These are phyloP conservation scores for Prosopocoilus inquinatus DNA, from an alignment of 2,888 invertebrate species.

Conservation along the genomic window DNA sequence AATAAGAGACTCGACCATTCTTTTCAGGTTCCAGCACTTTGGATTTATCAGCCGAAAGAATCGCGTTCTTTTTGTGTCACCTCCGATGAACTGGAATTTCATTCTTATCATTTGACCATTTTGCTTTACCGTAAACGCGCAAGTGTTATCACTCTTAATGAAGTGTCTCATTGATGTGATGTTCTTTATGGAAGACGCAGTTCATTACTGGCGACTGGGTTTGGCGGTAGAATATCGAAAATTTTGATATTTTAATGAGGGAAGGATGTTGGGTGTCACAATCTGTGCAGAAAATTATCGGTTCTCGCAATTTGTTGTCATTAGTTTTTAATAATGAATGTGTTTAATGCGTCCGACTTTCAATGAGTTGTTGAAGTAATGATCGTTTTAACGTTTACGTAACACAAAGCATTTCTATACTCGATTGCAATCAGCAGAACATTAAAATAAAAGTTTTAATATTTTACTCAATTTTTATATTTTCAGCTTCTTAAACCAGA, in stretches of 20 bases:
- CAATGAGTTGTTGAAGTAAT: slow-evolving; percentile 2
- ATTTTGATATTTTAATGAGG: not conserved
- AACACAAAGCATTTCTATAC: too few species aligned
- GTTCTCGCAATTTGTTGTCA: slow-evolving; percentile 13
- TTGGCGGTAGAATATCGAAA: too few species aligned
- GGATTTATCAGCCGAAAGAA: not conserved
- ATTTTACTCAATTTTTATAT: too few species aligned
- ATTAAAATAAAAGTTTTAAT: too few species aligned
- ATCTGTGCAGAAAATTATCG: slow-evolving; percentile 15
- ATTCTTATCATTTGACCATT: slow-evolving; percentile 3
- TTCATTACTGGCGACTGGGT: too few species aligned
- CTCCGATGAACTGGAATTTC: not conserved
- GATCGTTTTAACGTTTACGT: not conserved
- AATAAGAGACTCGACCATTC: not conserved
- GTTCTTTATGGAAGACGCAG: too few species aligned
- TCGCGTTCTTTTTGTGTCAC: not conserved
- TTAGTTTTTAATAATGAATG: slow-evolving; percentile 15
- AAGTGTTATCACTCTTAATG: too few species aligned
- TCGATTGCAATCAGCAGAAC: too few species aligned
- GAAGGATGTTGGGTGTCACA: slow-evolving; percentile 14
- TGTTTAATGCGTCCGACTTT: slow-evolving; percentile 12
- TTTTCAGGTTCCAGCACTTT: not conserved
- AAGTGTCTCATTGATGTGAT: too few species aligned
- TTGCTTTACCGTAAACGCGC: not conserved
- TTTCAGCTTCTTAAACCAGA: too few species aligned